phyloP scores from a whole-genome alignment of 1,140 invertebrate species.

The Drosophila sulfurigaster region DNA sequence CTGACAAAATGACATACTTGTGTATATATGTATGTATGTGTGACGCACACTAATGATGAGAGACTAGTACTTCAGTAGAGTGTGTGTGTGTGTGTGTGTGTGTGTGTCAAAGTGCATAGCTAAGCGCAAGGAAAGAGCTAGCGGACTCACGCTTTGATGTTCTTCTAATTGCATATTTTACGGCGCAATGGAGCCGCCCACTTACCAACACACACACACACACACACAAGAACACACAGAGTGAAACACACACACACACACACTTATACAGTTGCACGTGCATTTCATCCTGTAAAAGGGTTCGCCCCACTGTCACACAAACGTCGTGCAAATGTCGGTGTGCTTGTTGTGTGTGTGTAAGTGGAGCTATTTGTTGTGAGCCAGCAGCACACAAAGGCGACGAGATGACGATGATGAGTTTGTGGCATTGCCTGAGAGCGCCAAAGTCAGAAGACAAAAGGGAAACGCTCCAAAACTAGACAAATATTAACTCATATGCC shows the following conservation, averaged over 20 bases:
- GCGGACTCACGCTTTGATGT: slow-evolving; percentile 70
- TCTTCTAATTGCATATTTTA: slow-evolving; percentile 83
- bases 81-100: slow-evolving; percentile 38
- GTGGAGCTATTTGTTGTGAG: slow-evolving; percentile 70
- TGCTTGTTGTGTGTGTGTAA: slow-evolving; percentile 53
- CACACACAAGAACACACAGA: slow-evolving; percentile 11
- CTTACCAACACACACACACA: slow-evolving; percentile 19
- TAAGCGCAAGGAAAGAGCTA: slow-evolving; percentile 48
- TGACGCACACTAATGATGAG: slow-evolving; percentile 71
- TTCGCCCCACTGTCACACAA: slow-evolving; percentile 41
- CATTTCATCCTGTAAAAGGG: slow-evolving; percentile 64
- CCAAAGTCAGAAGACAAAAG: slow-evolving; percentile 66
- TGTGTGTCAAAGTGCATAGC: slow-evolving; percentile 71
- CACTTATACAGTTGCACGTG: slow-evolving; percentile 34
- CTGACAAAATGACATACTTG: slow-evolving; percentile 47
- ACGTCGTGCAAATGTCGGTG: background rate
- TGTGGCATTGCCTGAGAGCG: slow-evolving; percentile 29
- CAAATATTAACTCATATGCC: slow-evolving; percentile 79
- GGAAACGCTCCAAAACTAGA: slow-evolving; percentile 76
- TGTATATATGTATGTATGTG: slow-evolving; percentile 8
- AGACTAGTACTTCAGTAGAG: slow-evolving; percentile 41
- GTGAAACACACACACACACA: slow-evolving; percentile 1
- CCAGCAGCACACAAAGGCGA: slow-evolving; percentile 14
- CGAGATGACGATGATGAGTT: slow-evolving; percentile 43
- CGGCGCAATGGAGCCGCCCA: slow-evolving; percentile 63